Evolutionary conservation across 2,797 vertebrate genomes (phyloP).

Genomic region (Bovichtus diacanthus): DNA sequence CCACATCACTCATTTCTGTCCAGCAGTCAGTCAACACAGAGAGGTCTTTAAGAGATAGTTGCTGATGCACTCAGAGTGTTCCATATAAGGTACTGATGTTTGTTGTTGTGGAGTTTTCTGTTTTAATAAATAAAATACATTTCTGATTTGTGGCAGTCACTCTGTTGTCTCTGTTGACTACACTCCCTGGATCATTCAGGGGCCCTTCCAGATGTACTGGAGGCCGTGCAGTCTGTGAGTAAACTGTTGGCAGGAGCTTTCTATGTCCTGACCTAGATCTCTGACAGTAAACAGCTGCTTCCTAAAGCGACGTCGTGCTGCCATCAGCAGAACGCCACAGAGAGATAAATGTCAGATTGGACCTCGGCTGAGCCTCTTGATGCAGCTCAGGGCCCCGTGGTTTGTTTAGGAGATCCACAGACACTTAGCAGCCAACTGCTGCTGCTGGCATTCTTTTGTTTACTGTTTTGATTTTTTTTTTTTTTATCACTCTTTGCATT

Average conservation of each 20-base stretch:
- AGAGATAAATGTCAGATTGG: slow-evolving; percentile 90
- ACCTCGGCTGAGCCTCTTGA: slow-evolving; percentile 82
- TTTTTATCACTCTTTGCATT: slow-evolving; percentile 37
- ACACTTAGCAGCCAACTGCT: slow-evolving; percentile 66
- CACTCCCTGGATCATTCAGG: background rate
- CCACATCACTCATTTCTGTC: slow-evolving; percentile 38
- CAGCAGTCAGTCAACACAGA: background rate
- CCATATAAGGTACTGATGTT: background rate
- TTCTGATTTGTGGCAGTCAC: no score
- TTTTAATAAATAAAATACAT: no score
- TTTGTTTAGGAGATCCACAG: slow-evolving; percentile 80
- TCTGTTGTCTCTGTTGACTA: no score
- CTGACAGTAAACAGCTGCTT: slow-evolving; percentile 89
- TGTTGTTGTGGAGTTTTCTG: no score
- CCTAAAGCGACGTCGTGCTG: slow-evolving; percentile 80
- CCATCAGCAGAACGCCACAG: slow-evolving; percentile 85
- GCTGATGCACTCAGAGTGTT: background rate
- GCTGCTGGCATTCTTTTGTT: slow-evolving; percentile 17
- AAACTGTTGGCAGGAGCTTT: slow-evolving; percentile 48
- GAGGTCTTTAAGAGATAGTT: background rate
- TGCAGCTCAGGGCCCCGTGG: slow-evolving; percentile 75
- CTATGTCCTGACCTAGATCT: slow-evolving; percentile 89
- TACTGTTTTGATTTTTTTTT: slow-evolving; percentile 8
- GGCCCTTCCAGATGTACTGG: slow-evolving; percentile 2
- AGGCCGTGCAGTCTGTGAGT: background rate